Evolutionary conservation across 2,888 invertebrate genomes (phyloP).

Genomic region (Holacanthella duospinosa): DNA sequence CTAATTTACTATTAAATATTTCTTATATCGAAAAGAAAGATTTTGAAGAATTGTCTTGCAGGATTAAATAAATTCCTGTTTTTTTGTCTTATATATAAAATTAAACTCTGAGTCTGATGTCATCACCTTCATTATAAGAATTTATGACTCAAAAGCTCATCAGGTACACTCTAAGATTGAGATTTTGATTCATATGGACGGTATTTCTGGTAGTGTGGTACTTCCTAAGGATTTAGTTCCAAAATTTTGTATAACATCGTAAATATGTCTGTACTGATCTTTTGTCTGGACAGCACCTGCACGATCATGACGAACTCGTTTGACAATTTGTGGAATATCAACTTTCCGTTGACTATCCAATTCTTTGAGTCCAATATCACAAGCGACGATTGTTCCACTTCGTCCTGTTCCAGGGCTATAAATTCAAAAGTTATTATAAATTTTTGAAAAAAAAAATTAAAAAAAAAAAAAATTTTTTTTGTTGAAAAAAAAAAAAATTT

Average conservation of each 20-base stretch:
- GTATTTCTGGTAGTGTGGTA: too few relatives aligned
- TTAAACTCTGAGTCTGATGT: too few relatives aligned
- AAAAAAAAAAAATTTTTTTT: neutral
- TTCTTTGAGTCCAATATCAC: slow-evolving; percentile 76
- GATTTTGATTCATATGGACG: too few relatives aligned
- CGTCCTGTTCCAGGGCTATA: slow-evolving; percentile 75
- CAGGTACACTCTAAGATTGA: too few relatives aligned
- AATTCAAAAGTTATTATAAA: slow-evolving; percentile 12
- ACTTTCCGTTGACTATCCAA: slow-evolving; percentile 68
- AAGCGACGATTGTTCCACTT: slow-evolving; percentile 72
- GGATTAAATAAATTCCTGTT: too few relatives aligned
- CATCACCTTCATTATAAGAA: too few relatives aligned
- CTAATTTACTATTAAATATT: too few relatives aligned
- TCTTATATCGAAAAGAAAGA: too few relatives aligned
- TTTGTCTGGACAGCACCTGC: slow-evolving; percentile 81
- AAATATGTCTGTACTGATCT: slow-evolving; percentile 85
- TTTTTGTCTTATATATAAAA: too few relatives aligned
- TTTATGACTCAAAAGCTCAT: too few relatives aligned
- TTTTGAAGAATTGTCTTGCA: too few relatives aligned
- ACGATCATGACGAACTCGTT: slow-evolving; percentile 69
- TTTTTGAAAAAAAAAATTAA: neutral
- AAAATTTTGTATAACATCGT: slow-evolving; percentile 54
- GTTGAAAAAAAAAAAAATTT: too few relatives aligned
- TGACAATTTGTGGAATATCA: slow-evolving; percentile 77
- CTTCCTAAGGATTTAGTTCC: slow-evolving; percentile 17